Conservation (phyloP, 1,140 invertebrate genomes). For the Papilio xuthus region DNA sequence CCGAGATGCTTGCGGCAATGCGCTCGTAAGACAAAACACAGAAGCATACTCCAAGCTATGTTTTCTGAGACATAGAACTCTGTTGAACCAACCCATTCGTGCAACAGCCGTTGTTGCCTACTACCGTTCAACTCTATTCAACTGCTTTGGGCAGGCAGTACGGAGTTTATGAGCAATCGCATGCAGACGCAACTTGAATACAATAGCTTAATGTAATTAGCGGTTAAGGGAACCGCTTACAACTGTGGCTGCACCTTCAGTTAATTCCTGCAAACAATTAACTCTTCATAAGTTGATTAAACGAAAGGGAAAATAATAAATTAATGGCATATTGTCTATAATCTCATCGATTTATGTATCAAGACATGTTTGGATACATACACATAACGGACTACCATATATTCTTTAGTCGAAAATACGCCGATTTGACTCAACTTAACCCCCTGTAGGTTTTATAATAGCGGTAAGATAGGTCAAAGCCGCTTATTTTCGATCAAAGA, state of each 20-base stretch:
- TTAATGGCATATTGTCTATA: too few species aligned
- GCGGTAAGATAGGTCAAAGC: too few species aligned
- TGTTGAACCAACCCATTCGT: not conserved
- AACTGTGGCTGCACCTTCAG: not conserved
- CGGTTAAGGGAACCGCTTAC: conserved; percentile 3
- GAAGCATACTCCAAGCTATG: not conserved
- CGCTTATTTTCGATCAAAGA: too few species aligned
- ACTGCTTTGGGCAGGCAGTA: not conserved
- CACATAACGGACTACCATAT: too few species aligned
- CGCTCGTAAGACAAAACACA: not conserved
- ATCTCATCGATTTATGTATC: too few species aligned
- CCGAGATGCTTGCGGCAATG: not conserved
- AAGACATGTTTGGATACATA: too few species aligned
- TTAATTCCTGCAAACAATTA: conserved; percentile 1
- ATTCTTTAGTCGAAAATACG: too few species aligned
- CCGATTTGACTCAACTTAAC: too few species aligned
- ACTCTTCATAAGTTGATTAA: not conserved
- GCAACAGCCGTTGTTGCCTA: conserved; percentile 17
- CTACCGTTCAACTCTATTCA: not conserved
- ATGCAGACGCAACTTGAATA: conserved; percentile 22
- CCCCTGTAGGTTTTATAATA: too few species aligned
- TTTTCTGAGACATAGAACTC: not conserved
- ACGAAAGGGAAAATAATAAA: not conserved
- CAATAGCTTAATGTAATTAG: conserved; percentile 34
- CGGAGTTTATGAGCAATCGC: conserved; percentile 15